Percentiles rank a stretch among this genome's conserved stretches.
Evolutionary conservation across 2,797 vertebrate genomes (phyloP).

Genomic region (Melanotaenia trifasciata): DNA sequence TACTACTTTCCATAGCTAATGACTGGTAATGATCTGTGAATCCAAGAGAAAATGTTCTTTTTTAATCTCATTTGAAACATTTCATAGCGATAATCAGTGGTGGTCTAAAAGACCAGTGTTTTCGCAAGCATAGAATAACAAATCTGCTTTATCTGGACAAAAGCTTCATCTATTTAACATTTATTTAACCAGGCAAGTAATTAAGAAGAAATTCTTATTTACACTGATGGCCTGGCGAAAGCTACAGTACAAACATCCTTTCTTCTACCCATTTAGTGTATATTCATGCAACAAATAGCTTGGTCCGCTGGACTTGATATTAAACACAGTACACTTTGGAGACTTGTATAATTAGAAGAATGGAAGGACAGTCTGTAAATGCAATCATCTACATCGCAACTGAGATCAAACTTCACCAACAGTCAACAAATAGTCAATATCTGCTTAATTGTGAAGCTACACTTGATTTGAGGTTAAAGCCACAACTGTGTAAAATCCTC

Average conservation of each 20-base stretch:
- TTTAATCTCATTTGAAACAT: slow-evolving; percentile 33
- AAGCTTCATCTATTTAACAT: too few relatives aligned
- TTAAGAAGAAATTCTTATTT: too few relatives aligned
- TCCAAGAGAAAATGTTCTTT: slow-evolving; percentile 24
- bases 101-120: slow-evolving; percentile 19
- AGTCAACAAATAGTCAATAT: slow-evolving; percentile 24
- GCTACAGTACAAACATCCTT: slow-evolving; percentile 41
- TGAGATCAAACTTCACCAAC: slow-evolving; percentile 18
- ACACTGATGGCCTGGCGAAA: slow-evolving; percentile 8
- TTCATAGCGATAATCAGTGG: slow-evolving; percentile 21
- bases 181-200: too few relatives aligned
- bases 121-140: slow-evolving; percentile 37
- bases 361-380: slow-evolving; percentile 31
- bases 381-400: slow-evolving; percentile 2
- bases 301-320: slow-evolving; percentile 17
- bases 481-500: slow-evolving; percentile 19
- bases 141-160: slow-evolving; percentile 18
- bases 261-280: slow-evolving; percentile 32
- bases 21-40: slow-evolving; percentile 9
- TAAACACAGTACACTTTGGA: slow-evolving; percentile 8
- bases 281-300: slow-evolving; percentile 56
- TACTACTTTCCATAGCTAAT: background rate
- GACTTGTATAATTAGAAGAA: slow-evolving; percentile 31
- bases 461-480: slow-evolving; percentile 25
- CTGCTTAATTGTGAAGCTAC: slow-evolving; percentile 20